phyloP scores from a whole-genome alignment of 2,888 invertebrate genomes.

The Eristalis intricaria region DNA sequence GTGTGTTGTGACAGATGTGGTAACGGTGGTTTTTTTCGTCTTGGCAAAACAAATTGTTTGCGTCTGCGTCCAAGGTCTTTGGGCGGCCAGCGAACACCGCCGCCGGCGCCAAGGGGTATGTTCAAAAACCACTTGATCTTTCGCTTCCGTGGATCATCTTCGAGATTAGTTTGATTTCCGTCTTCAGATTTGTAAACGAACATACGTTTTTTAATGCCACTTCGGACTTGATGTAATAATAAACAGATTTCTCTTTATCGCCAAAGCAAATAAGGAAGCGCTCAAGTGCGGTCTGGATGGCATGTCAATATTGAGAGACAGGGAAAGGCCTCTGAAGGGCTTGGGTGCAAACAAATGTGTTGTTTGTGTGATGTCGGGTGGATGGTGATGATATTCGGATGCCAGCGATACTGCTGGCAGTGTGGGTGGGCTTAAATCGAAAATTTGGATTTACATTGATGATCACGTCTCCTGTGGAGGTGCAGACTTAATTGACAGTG shows the following conservation, averaged over 20 bases:
- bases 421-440: too few species aligned
- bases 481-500: too few species aligned
- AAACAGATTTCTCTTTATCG: not conserved
- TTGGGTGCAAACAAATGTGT: not conserved
- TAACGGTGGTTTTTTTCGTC: not conserved
- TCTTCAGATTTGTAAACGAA: conserved; percentile 10
- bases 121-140: conserved; percentile 40
- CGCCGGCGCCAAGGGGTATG: conserved; percentile 23
- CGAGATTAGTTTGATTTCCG: conserved; percentile 33
- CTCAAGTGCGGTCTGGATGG: not conserved
- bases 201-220: not conserved
- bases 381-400: too few species aligned
- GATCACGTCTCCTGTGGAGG: too few species aligned
- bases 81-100: not conserved
- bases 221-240: not conserved
- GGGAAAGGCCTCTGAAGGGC: not conserved
- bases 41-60: not conserved
- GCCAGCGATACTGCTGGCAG: too few species aligned
- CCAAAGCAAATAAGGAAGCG: not conserved
- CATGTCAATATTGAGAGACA: not conserved
- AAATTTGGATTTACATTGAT: too few species aligned
- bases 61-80: conserved; percentile 35
- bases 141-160: conserved; percentile 45
- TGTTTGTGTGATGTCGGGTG: too few species aligned
- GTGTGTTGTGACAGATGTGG: conserved; percentile 18